These are phyloP conservation scores for Synanceia verrucosa DNA, from an alignment of 2,797 vertebrate species.

Conservation along the genomic window DNA sequence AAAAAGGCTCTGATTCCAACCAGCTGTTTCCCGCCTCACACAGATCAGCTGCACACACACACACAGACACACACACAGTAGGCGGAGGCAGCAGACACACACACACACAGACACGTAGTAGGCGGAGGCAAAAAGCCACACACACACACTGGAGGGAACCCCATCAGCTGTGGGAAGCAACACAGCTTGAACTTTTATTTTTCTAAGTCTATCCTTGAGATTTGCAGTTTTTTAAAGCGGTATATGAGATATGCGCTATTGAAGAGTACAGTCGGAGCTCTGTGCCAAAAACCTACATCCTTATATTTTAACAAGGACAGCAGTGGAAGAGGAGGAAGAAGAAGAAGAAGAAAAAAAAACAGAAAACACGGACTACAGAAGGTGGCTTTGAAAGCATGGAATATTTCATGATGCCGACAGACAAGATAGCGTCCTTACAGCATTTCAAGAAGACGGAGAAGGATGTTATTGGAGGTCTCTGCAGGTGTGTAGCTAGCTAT, in stretches of 20 bases:
- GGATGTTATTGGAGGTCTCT: constrained; percentile 93
- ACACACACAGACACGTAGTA: constrained; percentile 57
- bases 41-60: constrained; percentile 86
- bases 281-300: not conserved
- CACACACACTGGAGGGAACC: constrained; percentile 78
- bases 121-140: constrained; percentile 74
- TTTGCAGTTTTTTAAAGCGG: not conserved
- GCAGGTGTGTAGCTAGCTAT: constrained; percentile 84
- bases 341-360: constrained; percentile 21
- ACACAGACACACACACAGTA: constrained; percentile 56
- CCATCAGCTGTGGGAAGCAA: constrained; percentile 81
- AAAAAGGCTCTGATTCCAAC: constrained; percentile 87
- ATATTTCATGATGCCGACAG: constrained; percentile 95
- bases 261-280: not conserved
- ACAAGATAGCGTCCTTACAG: constrained; percentile 91
- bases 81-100: constrained; percentile 58
- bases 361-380: constrained; percentile 52
- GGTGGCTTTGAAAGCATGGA: constrained; percentile 87
- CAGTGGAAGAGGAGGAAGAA: constrained; percentile 33
- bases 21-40: constrained; percentile 97
- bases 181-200: constrained; percentile 68
- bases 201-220: constrained; percentile 17
- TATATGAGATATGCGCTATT: constrained; percentile 18
- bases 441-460: constrained; percentile 95
- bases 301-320: constrained; percentile 15